Conservation (phyloP, 1,140 invertebrate species). For the Andricus grossulariae region DNA sequence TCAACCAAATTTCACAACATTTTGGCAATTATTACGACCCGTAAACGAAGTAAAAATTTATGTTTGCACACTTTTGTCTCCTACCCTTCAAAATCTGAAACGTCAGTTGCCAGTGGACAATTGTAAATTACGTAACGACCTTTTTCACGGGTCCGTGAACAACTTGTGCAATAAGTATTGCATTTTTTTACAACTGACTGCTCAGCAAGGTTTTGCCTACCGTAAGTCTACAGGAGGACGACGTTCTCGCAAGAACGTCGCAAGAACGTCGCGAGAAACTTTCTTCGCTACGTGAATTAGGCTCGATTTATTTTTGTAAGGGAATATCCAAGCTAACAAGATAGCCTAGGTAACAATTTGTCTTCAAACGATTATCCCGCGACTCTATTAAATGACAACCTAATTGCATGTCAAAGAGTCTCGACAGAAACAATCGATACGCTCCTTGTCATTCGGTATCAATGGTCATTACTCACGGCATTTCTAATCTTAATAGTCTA, state of each 20-base stretch:
- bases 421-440: neutral
- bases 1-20: no score
- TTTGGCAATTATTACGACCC: no score
- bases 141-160: slow-evolving; percentile 19
- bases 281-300: slow-evolving; percentile 1
- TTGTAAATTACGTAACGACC: slow-evolving; percentile 10
- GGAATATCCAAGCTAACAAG: neutral
- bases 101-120: neutral
- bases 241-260: neutral
- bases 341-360: neutral
- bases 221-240: neutral
- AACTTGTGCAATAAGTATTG: slow-evolving; percentile 10
- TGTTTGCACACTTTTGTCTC: neutral
- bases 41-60: neutral
- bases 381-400: neutral
- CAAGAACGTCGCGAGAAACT: slow-evolving; percentile 4
- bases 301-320: slow-evolving; percentile 6
- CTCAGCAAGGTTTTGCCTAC: slow-evolving; percentile 23
- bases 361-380: neutral
- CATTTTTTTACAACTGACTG: slow-evolving; percentile 20
- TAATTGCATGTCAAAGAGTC: neutral
- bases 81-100: neutral
- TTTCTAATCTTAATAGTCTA: no score
- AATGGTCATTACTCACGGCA: no score
- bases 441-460: no score